These are phyloP conservation scores for Corynorhinus townsendii DNA, from an alignment of 2,113 vertebrate genomes.

Conservation along the genomic window DNA sequence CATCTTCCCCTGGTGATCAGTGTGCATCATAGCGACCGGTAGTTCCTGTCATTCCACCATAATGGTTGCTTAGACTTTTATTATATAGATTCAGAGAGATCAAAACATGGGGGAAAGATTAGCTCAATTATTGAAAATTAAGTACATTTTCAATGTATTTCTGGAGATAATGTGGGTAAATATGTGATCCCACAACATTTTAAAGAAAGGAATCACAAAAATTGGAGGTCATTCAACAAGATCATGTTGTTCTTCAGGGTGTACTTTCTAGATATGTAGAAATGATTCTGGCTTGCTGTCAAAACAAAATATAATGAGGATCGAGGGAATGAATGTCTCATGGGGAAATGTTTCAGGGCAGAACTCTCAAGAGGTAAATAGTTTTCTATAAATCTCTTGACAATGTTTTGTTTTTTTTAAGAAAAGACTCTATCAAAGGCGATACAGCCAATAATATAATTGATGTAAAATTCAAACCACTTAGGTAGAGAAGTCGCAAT, in stretches of 20 bases:
- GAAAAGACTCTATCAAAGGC: background rate
- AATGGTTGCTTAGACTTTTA: no score
- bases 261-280: background rate
- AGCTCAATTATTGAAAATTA: background rate
- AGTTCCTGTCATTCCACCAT: no score
- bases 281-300: background rate
- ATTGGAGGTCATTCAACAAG: background rate
- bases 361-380: slow-evolving; percentile 27
- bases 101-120: background rate
- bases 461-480: background rate
- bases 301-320: slow-evolving; percentile 49
- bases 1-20: no score
- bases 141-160: background rate
- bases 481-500: background rate
- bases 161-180: background rate
- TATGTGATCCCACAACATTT: background rate
- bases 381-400: slow-evolving; percentile 46
- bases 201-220: background rate
- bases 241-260: background rate
- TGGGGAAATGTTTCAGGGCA: background rate
- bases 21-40: no score
- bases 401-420: background rate
- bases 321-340: background rate
- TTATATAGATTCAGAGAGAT: background rate
- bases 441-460: background rate